phyloP scores from a whole-genome alignment of 1,140 invertebrate species.

The Diorhabda carinulata region DNA sequence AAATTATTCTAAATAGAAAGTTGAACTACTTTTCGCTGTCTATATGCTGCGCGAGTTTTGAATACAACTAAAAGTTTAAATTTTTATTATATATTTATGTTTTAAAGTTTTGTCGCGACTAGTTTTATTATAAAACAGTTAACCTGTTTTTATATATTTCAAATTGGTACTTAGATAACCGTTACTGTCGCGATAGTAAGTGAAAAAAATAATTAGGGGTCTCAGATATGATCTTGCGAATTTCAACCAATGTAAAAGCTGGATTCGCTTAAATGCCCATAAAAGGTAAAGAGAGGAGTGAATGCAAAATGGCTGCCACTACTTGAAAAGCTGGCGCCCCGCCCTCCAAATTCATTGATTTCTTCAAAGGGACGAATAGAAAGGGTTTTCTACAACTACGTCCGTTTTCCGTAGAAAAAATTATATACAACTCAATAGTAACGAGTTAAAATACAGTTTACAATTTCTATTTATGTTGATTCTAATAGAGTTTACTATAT shows the following conservation, averaged over 20 bases:
- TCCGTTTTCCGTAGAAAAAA: too few species aligned
- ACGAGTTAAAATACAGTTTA: too few species aligned
- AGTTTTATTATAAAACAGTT: neutral
- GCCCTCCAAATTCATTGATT: constrained; percentile 28
- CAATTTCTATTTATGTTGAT: too few species aligned
- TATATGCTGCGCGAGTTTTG: constrained; percentile 34
- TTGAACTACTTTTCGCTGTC: constrained; percentile 33
- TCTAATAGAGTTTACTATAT: too few species aligned
- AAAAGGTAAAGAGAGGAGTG: constrained; percentile 44
- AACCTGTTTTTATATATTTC: neutral
- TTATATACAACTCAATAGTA: too few species aligned
- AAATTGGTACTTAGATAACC: neutral
- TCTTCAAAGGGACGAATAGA: neutral
- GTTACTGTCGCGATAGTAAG: neutral
- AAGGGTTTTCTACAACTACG: too few species aligned
- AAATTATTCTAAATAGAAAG: constrained; percentile 8
- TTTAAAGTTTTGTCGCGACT: neutral
- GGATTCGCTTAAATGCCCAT: constrained; percentile 46
- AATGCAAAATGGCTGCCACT: constrained; percentile 42
- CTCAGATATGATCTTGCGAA: constrained; percentile 30
- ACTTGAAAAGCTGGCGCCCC: constrained; percentile 43
- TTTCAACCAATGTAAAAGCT: constrained; percentile 46
- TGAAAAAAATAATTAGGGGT: neutral
- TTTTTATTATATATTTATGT: neutral
- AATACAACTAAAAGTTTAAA: constrained; percentile 19